Percentiles rank a stretch among this genome's conserved stretches.
These are phyloP conservation scores for Agapornis roseicollis DNA, from an alignment of 2,113 vertebrate species.

Conservation along the genomic window DNA sequence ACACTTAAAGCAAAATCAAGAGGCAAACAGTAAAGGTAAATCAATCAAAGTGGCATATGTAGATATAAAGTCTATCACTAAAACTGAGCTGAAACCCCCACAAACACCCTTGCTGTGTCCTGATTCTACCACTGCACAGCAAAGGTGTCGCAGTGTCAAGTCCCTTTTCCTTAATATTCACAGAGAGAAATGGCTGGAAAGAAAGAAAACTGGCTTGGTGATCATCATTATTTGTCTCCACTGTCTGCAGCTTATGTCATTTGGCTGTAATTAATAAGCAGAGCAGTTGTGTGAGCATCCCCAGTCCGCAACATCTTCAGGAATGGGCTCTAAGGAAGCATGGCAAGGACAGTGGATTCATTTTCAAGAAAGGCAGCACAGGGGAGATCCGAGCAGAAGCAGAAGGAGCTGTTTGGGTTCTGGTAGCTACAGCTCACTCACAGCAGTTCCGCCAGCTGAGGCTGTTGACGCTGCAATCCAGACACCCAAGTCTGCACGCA, in stretches of 20 bases:
- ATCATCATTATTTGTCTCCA: background rate
- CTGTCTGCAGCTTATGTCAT: background rate
- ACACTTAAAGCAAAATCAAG: background rate
- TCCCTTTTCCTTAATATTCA: background rate
- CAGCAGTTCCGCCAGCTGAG: background rate
- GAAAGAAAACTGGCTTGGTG: background rate
- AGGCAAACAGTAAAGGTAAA: background rate
- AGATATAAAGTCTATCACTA: background rate
- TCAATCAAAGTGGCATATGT: background rate
- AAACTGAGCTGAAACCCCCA: background rate
- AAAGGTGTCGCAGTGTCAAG: background rate
- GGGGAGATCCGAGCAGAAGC: background rate
- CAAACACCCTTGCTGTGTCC: background rate
- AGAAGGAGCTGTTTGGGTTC: slow-evolving; percentile 22
- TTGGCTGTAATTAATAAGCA: background rate
- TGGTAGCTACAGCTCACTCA: background rate
- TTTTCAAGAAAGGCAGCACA: background rate
- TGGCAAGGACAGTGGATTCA: background rate
- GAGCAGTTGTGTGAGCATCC: background rate
- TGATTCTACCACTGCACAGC: background rate
- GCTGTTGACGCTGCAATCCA: background rate
- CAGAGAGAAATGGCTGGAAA: background rate
- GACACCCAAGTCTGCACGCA: background rate
- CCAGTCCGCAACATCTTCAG: background rate
- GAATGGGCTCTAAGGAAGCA: background rate